Base-by-base conservation (phyloP, 2,888 invertebrate genomes). In the Schizotus pectinicornis region DNA sequence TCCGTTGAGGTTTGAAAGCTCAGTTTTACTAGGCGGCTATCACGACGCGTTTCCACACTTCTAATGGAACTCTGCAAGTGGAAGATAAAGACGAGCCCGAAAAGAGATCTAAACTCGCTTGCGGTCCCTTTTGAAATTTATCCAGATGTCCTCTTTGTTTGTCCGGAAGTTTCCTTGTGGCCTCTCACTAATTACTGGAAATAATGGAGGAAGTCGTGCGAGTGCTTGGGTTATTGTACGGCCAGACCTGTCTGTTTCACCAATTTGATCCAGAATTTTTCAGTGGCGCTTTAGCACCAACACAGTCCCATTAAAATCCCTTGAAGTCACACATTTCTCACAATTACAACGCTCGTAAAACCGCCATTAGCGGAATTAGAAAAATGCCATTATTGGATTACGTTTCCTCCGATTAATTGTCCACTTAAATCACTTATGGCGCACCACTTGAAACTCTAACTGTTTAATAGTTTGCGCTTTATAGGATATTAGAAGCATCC, bases 81-180 rank as follows among this genome's bases (percentile, higher is more conserved):
- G 46, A 50, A 56, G 56, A 56, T 56, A 56, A 56, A 53, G 42
- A 49, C 42, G 11, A 42, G 31, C 33, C 32, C 22, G 34, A 37
- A 56, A 49, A 57, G 47, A 46, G 57, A 52, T 57, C 46, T 41
- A 47, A 52, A 57, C 52, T 57, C 36, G 32, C 41, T 14, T 35
- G 47, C 37, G 46, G 50, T 55, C 59, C 50, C 59, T 55, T 59
- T 55, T 46, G 50, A 57, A 57, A 57, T 57, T 57, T 57, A 57
- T 57, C 43, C 52, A 52, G 41, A 56, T 51, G 47, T 51, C 59
- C 48, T 49, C 56, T 52, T 60, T 60, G 60, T 60, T 60, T 56
- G 51, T 36, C 7, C 48, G 47, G 52, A 51, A 59, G 43, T 52
- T 57, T 60, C 52, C 55, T 55, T 47, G 47, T 47, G 48, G 50